Evolutionary conservation across 2,113 vertebrate species (phyloP).

Genomic region (Rhizomys pruinosus): DNA sequence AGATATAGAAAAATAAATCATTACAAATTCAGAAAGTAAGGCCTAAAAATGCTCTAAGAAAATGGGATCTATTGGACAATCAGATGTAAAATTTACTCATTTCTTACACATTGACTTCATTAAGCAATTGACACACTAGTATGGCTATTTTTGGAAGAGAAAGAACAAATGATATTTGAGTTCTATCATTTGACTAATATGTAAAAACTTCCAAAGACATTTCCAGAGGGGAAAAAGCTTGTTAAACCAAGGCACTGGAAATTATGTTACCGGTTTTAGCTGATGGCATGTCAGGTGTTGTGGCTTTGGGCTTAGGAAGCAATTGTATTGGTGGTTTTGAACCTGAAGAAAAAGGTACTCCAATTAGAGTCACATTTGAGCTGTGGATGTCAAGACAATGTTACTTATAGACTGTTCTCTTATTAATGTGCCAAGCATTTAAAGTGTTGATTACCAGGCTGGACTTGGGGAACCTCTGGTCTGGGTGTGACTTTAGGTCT

Average conservation of each 20-base stretch:
- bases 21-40: constrained; percentile 11
- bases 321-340: constrained; percentile 74
- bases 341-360: constrained; percentile 74
- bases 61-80: not conserved
- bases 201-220: not conserved
- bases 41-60: not conserved
- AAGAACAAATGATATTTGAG: not conserved
- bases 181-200: not conserved
- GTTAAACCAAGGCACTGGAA: constrained; percentile 36
- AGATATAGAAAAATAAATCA: constrained; percentile 37
- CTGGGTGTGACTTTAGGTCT: constrained; percentile 44
- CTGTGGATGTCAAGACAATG: not conserved
- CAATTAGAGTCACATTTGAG: constrained; percentile 42
- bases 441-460: constrained; percentile 53
- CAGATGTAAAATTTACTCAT: not conserved
- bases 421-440: constrained; percentile 31
- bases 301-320: constrained; percentile 76
- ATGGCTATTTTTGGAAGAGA: constrained; percentile 6
- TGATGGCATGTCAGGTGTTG: constrained; percentile 74
- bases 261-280: constrained; percentile 79
- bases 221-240: constrained; percentile 10
- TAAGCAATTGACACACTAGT: not conserved
- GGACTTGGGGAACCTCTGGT: constrained; percentile 36
- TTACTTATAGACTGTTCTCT: not conserved
- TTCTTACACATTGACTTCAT: constrained; percentile 9